Base-by-base conservation (phyloP, 1,140 invertebrate species). In the Ptiloglossa arizonensis region DNA sequence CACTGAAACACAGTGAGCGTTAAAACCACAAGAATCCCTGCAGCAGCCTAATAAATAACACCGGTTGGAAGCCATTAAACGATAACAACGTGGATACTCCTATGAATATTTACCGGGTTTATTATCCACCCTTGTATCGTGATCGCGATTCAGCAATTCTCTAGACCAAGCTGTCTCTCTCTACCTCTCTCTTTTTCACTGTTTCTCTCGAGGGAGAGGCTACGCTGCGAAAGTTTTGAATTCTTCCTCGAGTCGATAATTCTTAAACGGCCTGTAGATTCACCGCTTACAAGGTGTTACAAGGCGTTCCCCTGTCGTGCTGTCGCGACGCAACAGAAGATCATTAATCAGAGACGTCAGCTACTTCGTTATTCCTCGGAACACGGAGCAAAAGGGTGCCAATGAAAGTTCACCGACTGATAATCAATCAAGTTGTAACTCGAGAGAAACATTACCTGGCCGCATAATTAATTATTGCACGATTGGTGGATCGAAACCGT, bases 281-380 rank as follows among this genome's bases (percentile, higher is more conserved):
- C 15, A 8, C 41, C 17, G 22, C n/a, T 57, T 57, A 68, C 63
- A 48, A 59, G 29, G 41, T 48, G 64, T 75, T 68, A 57, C 63
- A 27, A 48, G 52, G 41, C 35, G 35, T 38, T 48, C 17, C 35
- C 11, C 17, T 35, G 32, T n/a, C 27, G 54, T 32, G 27, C 29
- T 19, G 19, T 8, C 32, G 32, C 19, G 32, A 9, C 24, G 50
- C 17, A 66, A 32, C 41, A 29, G 24, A 22, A 9, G 15, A 17
- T 46, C 72, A 46, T 75, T 75, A 75, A 75, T 75, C 72, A 57
- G n/a, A 15, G 17, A 11, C 6, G 72, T 59, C 72, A n/a, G 29
- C 13, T 24, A 59, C 64, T 75, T 68, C 52, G 46, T 75, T 75
- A 75, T 57, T 57, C 38, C 24, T 41, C 22, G 41, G 62, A 57